Conservation (phyloP, 92 coral and sea anemone species). For the Phenganax subtilis region DNA sequence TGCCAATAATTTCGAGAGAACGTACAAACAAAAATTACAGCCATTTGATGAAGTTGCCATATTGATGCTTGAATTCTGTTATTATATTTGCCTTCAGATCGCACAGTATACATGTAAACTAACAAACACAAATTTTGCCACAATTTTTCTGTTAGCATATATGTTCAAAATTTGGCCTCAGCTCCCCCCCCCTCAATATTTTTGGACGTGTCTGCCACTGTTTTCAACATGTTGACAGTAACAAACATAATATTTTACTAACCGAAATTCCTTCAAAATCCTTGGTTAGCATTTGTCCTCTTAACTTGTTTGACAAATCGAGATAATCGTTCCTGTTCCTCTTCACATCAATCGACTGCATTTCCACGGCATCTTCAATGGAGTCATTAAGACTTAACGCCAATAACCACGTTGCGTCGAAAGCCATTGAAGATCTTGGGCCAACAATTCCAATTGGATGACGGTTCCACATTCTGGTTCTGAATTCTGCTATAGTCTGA, state of each 20-base stretch:
- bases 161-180: no score
- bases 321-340: not conserved
- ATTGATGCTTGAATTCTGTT: no score
- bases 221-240: not conserved
- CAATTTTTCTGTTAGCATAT: no score
- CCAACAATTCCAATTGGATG: not conserved
- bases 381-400: conserved; percentile 32
- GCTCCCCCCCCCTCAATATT: no score
- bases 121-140: no score
- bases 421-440: conserved; percentile 17
- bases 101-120: no score
- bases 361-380: not conserved
- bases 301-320: not conserved
- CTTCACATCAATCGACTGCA: not conserved
- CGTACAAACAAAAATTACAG: no score
- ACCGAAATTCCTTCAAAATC: conserved; percentile 42
- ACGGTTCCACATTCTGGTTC: not conserved
- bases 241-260: not conserved
- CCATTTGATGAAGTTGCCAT: no score
- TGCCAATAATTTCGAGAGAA: no score
- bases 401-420: conserved; percentile 32
- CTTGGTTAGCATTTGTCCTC: conserved; percentile 3
- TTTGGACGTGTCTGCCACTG: no score
- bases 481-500: conserved; percentile 17
- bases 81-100: no score